Base-by-base conservation (phyloP, 2,888 invertebrate genomes). In the Halocaridina rubra region DNA sequence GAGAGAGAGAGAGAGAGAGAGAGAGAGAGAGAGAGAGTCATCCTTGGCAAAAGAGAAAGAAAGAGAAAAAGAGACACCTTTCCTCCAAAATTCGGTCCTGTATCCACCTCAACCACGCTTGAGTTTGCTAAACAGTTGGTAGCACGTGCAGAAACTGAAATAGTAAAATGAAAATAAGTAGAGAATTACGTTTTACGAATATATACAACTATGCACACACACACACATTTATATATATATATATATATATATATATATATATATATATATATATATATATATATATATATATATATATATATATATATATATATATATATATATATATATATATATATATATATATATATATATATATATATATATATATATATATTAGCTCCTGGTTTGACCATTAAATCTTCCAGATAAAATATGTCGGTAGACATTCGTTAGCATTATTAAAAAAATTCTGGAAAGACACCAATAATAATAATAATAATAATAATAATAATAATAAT, bases 101-200 rank as follows among this genome's bases (percentile, higher is more conserved):
- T 96, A 16, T 95, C 94, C 5, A 96, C 95, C 91, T 95, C 95
- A 75, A 96, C 95, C 90, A 96, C 95, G 75, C 95, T 95, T 57
- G 95, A 95, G 89, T 95, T 94, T 0, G 95, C 95, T 85, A 96
- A 91, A 89, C 96, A 96, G 90, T 95, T 94, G 0, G 95, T 95
- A 3, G 95, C 95, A 89, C 94, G 93, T 0, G 96, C 96, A 88
- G 95, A 95, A 93, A 96, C 96, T 96, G 90, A n/a, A n/a, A n/a
- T n/a, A n/a, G n/a, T n/a, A n/a, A n/a, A n/a, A n/a, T n/a, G n/a
- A n/a, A n/a, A n/a, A n/a, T n/a, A n/a, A n/a, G n/a, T n/a, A n/a
- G n/a, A n/a, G n/a, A n/a, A n/a, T n/a, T n/a, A n/a, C n/a, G n/a
- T n/a, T n/a, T 19, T 64, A 64, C 22, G 22, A 19, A 10, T 64